phyloP scores from a whole-genome alignment of 2,888 invertebrate species.

The Galerucella pusilla region DNA sequence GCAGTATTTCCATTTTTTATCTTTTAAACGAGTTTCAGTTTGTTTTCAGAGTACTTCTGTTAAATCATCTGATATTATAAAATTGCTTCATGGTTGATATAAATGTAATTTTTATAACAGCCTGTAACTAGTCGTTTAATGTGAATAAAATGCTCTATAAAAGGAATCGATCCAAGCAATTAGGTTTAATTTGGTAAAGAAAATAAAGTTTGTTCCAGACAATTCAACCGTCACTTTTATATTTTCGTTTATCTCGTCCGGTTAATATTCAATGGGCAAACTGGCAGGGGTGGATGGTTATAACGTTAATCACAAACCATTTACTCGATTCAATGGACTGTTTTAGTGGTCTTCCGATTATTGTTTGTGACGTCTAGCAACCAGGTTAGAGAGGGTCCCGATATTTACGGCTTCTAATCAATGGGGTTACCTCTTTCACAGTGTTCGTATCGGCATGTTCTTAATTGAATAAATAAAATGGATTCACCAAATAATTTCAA shows the following conservation, averaged over 20 bases:
- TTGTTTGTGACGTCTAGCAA: slow-evolving; percentile 9
- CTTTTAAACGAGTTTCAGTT: no score
- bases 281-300: slow-evolving; percentile 13
- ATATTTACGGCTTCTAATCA: not conserved
- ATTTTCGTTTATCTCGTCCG: slow-evolving; percentile 20
- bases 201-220: not conserved
- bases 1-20: no score
- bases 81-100: no score
- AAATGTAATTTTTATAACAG: not conserved
- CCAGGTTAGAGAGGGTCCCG: not conserved
- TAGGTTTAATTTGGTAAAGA: not conserved
- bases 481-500: no score
- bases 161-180: not conserved
- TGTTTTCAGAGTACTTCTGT: no score
- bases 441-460: no score
- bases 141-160: not conserved
- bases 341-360: slow-evolving; percentile 35
- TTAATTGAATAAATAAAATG: no score
- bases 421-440: not conserved
- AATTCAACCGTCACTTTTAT: not conserved
- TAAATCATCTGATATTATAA: no score
- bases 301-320: slow-evolving; percentile 31
- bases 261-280: slow-evolving; percentile 26
- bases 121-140: not conserved
- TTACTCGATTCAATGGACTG: slow-evolving; percentile 29